These are phyloP conservation scores for Garra rufa DNA, from an alignment of 2,113 vertebrate species.

Conservation along the genomic window DNA sequence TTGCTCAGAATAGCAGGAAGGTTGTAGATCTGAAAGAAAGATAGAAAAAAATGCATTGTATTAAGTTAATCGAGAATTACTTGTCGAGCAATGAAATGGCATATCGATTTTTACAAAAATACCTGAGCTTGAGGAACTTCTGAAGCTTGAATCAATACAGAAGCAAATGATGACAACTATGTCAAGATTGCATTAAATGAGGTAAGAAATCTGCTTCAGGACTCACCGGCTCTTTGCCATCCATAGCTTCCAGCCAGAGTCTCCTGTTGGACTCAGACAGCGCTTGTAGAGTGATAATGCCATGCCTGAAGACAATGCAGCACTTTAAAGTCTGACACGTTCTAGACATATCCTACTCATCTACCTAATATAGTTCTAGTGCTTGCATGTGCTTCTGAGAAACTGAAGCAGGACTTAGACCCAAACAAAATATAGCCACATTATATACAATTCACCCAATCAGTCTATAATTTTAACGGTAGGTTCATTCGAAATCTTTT, in stretches of 20 bases:
- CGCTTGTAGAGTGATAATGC: conserved; percentile 93
- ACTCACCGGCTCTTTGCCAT: conserved; percentile 95
- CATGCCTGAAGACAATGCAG: conserved; percentile 80
- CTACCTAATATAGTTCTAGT: background rate
- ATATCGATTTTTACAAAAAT: background rate
- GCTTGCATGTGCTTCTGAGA: background rate
- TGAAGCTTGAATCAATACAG: background rate
- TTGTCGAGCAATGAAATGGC: background rate
- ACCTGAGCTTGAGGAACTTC: background rate
- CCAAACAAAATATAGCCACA: background rate
- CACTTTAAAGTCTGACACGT: background rate
- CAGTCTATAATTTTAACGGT: no score
- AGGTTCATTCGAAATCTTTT: no score
- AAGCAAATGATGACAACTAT: background rate
- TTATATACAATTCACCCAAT: background rate
- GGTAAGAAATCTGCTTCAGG: background rate
- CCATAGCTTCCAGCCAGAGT: conserved; percentile 97
- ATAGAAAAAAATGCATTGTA: background rate
- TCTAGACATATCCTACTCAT: background rate
- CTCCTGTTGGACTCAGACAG: conserved; percentile 94
- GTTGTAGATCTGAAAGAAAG: conserved; percentile 88
- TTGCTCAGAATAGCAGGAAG: conserved; percentile 94
- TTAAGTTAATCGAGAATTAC: background rate
- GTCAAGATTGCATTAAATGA: background rate
- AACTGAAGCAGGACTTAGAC: background rate